Conservation (phyloP, 2,113 vertebrate species). For the Brachyistius frenatus region DNA sequence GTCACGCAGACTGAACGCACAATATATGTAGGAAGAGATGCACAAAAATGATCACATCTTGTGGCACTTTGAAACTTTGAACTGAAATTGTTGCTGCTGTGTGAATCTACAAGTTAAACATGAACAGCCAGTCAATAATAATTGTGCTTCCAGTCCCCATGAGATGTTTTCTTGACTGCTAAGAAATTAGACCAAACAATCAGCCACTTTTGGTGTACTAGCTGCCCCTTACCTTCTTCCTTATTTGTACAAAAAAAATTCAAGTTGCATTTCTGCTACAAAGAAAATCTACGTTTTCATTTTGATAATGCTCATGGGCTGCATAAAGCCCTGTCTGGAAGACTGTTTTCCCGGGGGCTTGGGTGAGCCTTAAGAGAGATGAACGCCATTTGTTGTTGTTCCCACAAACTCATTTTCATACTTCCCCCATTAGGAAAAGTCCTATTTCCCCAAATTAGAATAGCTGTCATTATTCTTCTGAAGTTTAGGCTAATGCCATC, state of each 20-base stretch:
- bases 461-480: constrained; percentile 57
- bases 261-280: neutral
- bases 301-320: constrained; percentile 22
- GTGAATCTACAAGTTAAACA: constrained; percentile 19
- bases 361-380: constrained; percentile 46
- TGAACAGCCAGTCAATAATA: constrained; percentile 4
- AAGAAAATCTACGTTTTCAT: constrained; percentile 6
- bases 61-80: constrained; percentile 38
- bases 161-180: neutral
- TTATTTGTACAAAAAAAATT: constrained; percentile 2
- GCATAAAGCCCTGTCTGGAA: constrained; percentile 18
- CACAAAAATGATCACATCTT: neutral
- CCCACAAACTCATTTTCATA: constrained; percentile 21
- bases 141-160: neutral
- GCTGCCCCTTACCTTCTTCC: neutral
- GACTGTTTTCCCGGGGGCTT: constrained; percentile 20
- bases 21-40: constrained; percentile 6
- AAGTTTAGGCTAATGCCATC: constrained; percentile 43
- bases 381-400: constrained; percentile 52
- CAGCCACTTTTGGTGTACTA: neutral
- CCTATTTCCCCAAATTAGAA: constrained; percentile 55
- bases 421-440: constrained; percentile 16
- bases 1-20: constrained; percentile 7
- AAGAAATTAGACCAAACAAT: neutral
- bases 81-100: constrained; percentile 1